These are phyloP conservation scores for Gerris lacustris DNA, from an alignment of 2,888 invertebrate genomes.

Conservation along the genomic window DNA sequence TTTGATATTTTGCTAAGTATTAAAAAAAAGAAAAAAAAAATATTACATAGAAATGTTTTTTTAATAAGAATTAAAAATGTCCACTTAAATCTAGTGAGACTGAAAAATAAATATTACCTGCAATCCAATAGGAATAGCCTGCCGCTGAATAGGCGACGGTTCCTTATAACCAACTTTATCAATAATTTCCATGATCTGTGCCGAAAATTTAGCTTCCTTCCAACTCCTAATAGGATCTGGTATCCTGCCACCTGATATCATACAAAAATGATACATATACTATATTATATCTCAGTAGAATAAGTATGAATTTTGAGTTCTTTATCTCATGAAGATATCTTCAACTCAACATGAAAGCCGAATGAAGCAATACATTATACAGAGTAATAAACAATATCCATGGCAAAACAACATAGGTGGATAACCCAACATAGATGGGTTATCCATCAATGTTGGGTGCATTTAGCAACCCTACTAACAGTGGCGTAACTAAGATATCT, in stretches of 20 bases:
- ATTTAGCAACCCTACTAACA: no score
- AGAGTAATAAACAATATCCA: no score
- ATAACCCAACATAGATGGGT: no score
- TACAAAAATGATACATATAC: background rate
- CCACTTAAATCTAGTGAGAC: no score
- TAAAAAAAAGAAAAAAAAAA: no score
- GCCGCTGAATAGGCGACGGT: constrained; percentile 96
- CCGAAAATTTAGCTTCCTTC: constrained; percentile 84
- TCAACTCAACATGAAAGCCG: background rate
- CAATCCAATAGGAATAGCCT: constrained; percentile 94
- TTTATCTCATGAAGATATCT: background rate
- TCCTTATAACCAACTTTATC: constrained; percentile 92
- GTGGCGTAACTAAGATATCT: no score
- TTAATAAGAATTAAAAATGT: background rate
- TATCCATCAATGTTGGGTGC: no score
- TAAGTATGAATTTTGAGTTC: background rate
- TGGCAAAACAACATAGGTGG: no score
- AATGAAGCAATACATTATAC: no score
- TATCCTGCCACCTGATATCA: constrained; percentile 68
- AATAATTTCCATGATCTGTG: constrained; percentile 85
- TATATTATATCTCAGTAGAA: background rate
- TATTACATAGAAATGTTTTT: constrained; percentile 8
- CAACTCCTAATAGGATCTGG: constrained; percentile 92
- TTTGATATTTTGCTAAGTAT: no score
- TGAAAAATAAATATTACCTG: constrained; percentile 28